phyloP scores from a whole-genome alignment of 2,113 vertebrate genomes.

The Planiliza haematocheilus region DNA sequence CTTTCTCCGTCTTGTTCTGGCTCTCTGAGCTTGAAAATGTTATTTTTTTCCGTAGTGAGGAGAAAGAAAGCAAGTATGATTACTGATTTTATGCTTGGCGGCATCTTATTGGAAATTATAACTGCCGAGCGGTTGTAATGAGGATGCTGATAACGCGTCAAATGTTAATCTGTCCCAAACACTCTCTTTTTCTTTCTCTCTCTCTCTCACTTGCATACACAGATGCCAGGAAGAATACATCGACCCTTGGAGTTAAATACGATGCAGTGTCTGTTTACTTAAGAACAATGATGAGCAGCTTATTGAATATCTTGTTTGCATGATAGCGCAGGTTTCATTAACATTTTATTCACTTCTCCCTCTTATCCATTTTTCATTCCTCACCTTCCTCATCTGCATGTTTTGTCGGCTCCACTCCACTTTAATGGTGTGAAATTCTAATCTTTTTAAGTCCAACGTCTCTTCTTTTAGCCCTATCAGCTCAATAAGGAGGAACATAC shows the following conservation, averaged over 20 bases:
- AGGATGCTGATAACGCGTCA: constrained; percentile 29
- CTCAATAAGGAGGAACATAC: too few relatives aligned
- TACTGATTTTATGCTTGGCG: constrained; percentile 56
- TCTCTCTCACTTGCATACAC: background rate
- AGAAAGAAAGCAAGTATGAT: constrained; percentile 33
- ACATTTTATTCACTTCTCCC: too few relatives aligned
- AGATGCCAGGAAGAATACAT: background rate
- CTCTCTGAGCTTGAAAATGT: constrained; percentile 22
- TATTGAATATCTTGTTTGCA: too few relatives aligned
- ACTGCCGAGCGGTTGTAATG: constrained; percentile 37
- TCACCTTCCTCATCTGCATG: too few relatives aligned
- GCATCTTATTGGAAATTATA: constrained; percentile 42
- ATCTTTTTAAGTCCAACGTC: too few relatives aligned
- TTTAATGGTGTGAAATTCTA: too few relatives aligned
- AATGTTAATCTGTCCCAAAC: constrained; percentile 32
- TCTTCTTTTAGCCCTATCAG: too few relatives aligned
- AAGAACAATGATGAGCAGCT: too few relatives aligned
- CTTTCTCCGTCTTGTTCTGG: constrained; percentile 11
- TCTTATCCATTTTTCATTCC: too few relatives aligned
- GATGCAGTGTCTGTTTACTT: background rate
- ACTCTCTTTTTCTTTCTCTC: background rate
- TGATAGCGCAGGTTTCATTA: too few relatives aligned
- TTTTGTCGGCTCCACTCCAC: too few relatives aligned
- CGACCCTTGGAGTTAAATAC: background rate
- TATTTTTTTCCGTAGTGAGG: constrained; percentile 6